Evolutionary conservation across 1,140 invertebrate genomes (phyloP), one percentile per base, ranked within the genome.

Genomic region (Mamestra configurata): DNA sequence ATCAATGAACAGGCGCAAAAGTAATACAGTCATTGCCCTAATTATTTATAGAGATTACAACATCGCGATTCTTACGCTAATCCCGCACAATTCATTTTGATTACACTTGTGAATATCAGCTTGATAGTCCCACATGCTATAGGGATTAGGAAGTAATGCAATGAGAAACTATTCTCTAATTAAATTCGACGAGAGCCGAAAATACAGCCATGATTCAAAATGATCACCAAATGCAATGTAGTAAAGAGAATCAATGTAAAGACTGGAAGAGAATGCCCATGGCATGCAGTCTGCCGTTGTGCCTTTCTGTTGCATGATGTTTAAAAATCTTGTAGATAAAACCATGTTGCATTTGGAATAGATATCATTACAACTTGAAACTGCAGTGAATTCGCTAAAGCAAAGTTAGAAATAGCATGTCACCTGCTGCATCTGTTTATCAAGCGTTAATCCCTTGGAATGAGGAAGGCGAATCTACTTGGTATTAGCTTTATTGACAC

Each of bases 11-110:
- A 68, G 7, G 13, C 37, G 43, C 20, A 24, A 22, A 73, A 53
- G 68, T 71, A 35, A 53, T 53, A 20, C 68, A 71, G 46, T 71
- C 68, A 73, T 57, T 73, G 71, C 71, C 71, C 71, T 57, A 73
- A 73, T 73, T 73, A 57, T 73, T 73, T 73, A 37, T 53, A 55
- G 53, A 40, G 15, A 8, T 73, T 73, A 57, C 71, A 35, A 73
- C 71, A 73, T 57, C 71, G 71, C 35, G 20, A 73, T 73, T 57
- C 24, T 73, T 59, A 73, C 71, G 18, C 18, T 73, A 73, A 55
- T 73, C 71, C 35, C 27, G 35, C n/a, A 22, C 31, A 37, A 55
- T 40, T n/a, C 22, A 31, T 71, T 71, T 49, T 20, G 20, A 49
- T 71, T 71, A n/a, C 46, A 31, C 24, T 51, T 46, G 7, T 8